A percentile compares a stretch with the other conserved stretches of the same genome.
phyloP scores from a whole-genome alignment of 2,888 invertebrate genomes.

The Elmis aenea region DNA sequence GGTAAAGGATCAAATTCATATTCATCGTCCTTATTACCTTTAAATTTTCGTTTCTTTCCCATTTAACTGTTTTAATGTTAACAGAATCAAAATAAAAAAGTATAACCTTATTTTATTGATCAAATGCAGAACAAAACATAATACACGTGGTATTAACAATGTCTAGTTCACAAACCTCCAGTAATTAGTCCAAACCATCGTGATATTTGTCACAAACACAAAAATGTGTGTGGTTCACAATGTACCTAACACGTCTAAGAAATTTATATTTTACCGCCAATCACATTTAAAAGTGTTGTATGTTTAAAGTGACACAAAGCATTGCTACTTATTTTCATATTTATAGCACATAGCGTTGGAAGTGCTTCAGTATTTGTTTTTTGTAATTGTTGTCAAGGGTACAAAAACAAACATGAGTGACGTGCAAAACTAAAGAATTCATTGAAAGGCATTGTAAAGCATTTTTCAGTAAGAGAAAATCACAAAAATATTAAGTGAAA shows the following conservation, averaged over 20 bases:
- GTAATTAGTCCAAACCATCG: too few relatives aligned
- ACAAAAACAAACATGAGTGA: conserved; percentile 10
- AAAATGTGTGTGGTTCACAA: too few relatives aligned
- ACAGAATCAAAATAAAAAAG: neutral
- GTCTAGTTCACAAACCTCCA: too few relatives aligned
- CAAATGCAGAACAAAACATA: neutral
- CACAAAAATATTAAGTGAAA: neutral
- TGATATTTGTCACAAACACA: too few relatives aligned
- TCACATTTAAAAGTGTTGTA: neutral
- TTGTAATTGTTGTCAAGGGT: conserved; percentile 6
- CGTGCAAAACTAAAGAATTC: conserved; percentile 6
- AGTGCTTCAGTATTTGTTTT: conserved; percentile 2
- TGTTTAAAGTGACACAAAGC: too few relatives aligned
- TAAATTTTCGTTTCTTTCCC: conserved; percentile 54
- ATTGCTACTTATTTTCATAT: too few relatives aligned
- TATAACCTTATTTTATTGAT: too few relatives aligned
- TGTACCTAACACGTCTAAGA: too few relatives aligned
- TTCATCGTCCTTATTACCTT: conserved; percentile 51
- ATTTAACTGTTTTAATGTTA: conserved; percentile 40
- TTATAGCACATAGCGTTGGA: too few relatives aligned
- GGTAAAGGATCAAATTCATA: conserved; percentile 75
- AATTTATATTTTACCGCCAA: too few relatives aligned
- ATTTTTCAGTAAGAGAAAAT: neutral
- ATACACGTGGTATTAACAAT: too few relatives aligned
- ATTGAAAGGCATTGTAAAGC: too few relatives aligned